Evolutionary conservation across 2,888 invertebrate genomes (phyloP).

Genomic region (Cryptocephalus moraei): DNA sequence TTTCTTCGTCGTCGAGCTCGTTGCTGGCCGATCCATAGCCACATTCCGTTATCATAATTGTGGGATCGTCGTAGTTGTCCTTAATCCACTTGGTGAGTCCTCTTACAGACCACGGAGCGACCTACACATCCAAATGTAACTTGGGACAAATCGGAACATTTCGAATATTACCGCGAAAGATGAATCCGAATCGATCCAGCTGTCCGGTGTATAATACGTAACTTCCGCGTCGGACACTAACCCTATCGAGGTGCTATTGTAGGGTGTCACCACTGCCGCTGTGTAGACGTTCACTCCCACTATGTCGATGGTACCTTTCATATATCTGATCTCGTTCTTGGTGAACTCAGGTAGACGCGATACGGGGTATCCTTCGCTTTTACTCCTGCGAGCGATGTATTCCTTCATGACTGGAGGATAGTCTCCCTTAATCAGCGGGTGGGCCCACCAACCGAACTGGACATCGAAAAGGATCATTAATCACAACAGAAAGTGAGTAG

Average conservation of each 20-base stretch:
- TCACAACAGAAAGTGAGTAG: neutral
- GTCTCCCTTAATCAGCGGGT: slow-evolving; percentile 57
- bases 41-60: slow-evolving; percentile 2
- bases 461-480: neutral
- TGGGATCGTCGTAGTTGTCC: slow-evolving; percentile 1
- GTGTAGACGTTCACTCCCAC: slow-evolving; percentile 69
- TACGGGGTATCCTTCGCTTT: slow-evolving; percentile 32
- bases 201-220: neutral
- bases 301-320: slow-evolving; percentile 57
- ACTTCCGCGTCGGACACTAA: neutral
- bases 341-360: slow-evolving; percentile 56
- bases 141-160: neutral
- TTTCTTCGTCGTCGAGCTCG: neutral
- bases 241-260: neutral
- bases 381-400: slow-evolving; percentile 46
- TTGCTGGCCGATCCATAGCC: neutral
- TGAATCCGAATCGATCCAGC: neutral
- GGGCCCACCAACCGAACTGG: slow-evolving; percentile 21
- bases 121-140: neutral
- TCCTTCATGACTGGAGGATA: slow-evolving; percentile 56
- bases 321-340: slow-evolving; percentile 45
- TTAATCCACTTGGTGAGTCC: slow-evolving; percentile 1
- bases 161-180: neutral
- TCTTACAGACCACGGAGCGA: neutral
- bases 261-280: slow-evolving; percentile 22